These are phyloP conservation scores for Drosophila koepferae DNA, from an alignment of 2,888 invertebrate genomes.

Conservation along the genomic window DNA sequence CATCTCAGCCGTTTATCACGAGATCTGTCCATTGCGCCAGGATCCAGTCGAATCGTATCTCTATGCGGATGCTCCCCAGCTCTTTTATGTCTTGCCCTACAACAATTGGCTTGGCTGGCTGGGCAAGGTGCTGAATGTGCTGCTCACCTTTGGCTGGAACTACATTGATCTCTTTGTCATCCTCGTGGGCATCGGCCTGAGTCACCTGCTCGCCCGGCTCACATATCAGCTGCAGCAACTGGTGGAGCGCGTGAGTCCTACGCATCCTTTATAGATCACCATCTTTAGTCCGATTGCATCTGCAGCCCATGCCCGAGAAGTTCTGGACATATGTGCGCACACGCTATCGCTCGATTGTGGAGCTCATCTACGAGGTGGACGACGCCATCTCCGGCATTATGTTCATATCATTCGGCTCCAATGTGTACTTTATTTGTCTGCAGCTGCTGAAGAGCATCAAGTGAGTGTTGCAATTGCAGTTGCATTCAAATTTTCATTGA, in stretches of 20 bases:
- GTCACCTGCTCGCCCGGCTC: constrained; percentile 88
- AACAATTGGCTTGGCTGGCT: constrained; percentile 77
- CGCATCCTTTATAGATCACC: not conserved
- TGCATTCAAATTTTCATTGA: not conserved
- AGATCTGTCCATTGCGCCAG: constrained; percentile 72
- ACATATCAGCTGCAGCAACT: constrained; percentile 85
- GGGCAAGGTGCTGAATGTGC: constrained; percentile 86
- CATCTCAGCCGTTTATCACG: constrained; percentile 78
- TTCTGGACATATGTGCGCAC: constrained; percentile 86
- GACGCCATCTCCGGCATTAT: constrained; percentile 86
- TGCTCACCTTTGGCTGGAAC: constrained; percentile 90
- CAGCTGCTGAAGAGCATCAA: constrained; percentile 87
- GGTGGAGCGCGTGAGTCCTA: constrained; percentile 34
- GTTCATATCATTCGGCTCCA: constrained; percentile 86
- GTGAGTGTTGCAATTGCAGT: constrained; percentile 57
- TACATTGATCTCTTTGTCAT: constrained; percentile 91
- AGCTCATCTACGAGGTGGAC: constrained; percentile 86
- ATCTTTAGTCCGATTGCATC: not conserved
- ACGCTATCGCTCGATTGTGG: constrained; percentile 86
- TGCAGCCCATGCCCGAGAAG: constrained; percentile 67
- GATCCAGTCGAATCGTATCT: constrained; percentile 83
- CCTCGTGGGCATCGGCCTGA: constrained; percentile 88
- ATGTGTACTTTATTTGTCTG: constrained; percentile 87
- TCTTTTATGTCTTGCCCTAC: constrained; percentile 78
- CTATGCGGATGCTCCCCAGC: constrained; percentile 57